A percentile compares a stretch with the other conserved stretches of the same genome.
These are phyloP conservation scores for Neoitamus cyanurus DNA, from an alignment of 2,888 invertebrate species.

Conservation along the genomic window DNA sequence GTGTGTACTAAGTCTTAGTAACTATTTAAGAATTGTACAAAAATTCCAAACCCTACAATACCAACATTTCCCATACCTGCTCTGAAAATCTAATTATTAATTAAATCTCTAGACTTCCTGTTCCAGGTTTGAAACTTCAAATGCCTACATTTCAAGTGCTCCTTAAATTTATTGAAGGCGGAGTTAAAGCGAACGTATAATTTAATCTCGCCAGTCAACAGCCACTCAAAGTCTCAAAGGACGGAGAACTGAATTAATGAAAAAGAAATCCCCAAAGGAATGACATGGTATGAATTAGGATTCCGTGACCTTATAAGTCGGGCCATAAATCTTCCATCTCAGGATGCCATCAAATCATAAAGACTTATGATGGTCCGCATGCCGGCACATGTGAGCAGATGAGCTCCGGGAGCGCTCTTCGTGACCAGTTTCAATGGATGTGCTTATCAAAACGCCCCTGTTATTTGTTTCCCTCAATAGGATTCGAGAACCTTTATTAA, in stretches of 20 bases:
- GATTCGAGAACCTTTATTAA: not conserved
- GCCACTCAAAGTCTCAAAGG: not conserved
- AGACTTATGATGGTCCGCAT: not conserved
- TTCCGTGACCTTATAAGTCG: constrained; percentile 1
- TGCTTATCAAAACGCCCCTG: not conserved
- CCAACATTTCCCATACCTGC: no score
- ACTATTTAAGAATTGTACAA: no score
- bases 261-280: not conserved
- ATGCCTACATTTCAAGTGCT: not conserved
- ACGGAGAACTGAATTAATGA: not conserved
- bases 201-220: not conserved
- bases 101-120: not conserved
- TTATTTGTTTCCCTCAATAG: not conserved
- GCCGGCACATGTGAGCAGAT: not conserved
- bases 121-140: not conserved
- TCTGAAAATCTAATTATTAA: not conserved
- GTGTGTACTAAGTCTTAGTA: no score
- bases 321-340: not conserved
- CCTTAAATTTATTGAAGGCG: not conserved
- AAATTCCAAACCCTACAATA: no score
- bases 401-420: not conserved
- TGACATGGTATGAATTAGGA: not conserved
- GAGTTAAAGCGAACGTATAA: not conserved
- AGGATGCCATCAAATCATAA: constrained; percentile 1
- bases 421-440: not conserved